Percentiles rank a stretch among this genome's conserved stretches.
phyloP scores from a whole-genome alignment of 2,113 vertebrate species.

The Pachyramphus minor region DNA sequence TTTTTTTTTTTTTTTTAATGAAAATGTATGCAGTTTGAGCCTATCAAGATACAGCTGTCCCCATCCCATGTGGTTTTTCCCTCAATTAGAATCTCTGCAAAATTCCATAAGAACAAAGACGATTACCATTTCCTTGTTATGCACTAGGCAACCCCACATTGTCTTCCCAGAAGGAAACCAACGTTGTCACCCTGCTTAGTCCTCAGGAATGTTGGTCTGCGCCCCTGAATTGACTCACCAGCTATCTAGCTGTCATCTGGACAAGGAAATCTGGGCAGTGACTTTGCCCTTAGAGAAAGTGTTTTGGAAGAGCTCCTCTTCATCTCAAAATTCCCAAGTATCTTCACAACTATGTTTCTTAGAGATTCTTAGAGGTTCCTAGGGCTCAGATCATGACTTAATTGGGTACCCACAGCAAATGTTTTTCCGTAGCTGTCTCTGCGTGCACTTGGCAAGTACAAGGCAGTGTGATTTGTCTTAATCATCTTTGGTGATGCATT shows the following conservation, averaged over 20 bases:
- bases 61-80: not conserved
- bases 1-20: not conserved
- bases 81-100: not conserved
- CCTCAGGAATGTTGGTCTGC: not conserved
- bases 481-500: constrained; percentile 41
- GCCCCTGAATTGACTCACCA: not conserved
- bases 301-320: not conserved
- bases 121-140: not conserved
- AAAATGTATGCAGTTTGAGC: not conserved
- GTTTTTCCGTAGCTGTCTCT: not conserved
- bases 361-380: not conserved
- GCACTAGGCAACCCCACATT: not conserved
- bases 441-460: not conserved
- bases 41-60: not conserved
- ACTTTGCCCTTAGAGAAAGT: not conserved
- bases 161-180: not conserved
- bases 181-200: not conserved
- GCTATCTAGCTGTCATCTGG: not conserved
- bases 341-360: not conserved
- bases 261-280: not conserved
- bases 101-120: not conserved
- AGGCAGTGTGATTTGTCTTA: constrained; percentile 5
- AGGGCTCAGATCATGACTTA: not conserved
- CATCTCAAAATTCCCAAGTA: not conserved
- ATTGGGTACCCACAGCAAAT: not conserved